Base-by-base conservation (phyloP, 2,113 vertebrate genomes). In the Penelope pileata region DNA sequence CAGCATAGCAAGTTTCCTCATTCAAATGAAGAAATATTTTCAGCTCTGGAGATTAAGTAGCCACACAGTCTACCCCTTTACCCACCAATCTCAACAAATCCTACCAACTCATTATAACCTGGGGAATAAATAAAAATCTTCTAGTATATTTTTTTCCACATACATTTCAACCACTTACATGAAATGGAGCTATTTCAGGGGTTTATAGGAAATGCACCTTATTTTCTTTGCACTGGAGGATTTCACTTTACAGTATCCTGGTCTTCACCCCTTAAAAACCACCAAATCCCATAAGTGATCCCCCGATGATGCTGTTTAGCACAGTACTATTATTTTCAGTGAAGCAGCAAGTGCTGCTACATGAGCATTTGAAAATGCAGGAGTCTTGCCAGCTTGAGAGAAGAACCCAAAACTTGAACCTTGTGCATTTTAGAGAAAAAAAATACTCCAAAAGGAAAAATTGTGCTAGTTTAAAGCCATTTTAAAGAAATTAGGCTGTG, bases 321-420 rank as follows among this genome's bases (percentile, higher is more conserved):
- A 42, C 72, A 60, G 50, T 36, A 63, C 90, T 66, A 51, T 83
- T 94, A 51, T 94, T 95, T 92, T 87, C 94, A 92, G 29, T 84
- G 83, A 94, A 96, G 91, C 88, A 96, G 79, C 63, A 90, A 81
- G 87, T 47, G 64, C n/a, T 51, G 80, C 67, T 90, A 54, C 60
- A 27, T 10, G 50, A 86, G 34, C 80, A 38, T 48, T 81, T 83
- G 62, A 56, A 88, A 92, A 89, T 32, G 9, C 42, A 29, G 2
- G 32, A 83, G 21, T 26, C 42, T 51, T 70, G 54, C 42, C 75
- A 87, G 67, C 26, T 22, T 67, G 47, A 19, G 42, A 86, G 34
- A 50, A 21, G 30, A 83, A 23, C 29, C 59, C 42, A 45, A 75
- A 94, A 67, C 8, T 17, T 36, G 14, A 92, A 30, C 32, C 6